Evolutionary conservation across 2,888 invertebrate genomes (phyloP).

Genomic region (Xestia sexstrigata): DNA sequence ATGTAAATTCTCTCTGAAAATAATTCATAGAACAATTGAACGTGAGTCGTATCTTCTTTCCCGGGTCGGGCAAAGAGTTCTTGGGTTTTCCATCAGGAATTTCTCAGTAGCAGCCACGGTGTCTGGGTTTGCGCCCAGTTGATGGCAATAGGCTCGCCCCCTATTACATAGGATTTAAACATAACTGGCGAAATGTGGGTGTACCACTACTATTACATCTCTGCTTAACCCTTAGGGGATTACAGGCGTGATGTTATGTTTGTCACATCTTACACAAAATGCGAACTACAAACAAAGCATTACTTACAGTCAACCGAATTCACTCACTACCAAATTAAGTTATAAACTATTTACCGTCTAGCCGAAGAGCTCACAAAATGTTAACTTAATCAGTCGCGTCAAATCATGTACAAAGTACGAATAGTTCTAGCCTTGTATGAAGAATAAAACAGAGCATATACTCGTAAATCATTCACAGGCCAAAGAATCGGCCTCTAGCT

Average conservation of each 20-base stretch:
- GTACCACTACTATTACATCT: too few relatives aligned
- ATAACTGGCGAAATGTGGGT: too few relatives aligned
- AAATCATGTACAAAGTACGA: constrained; percentile 35
- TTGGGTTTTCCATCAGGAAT: too few relatives aligned
- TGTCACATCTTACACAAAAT: neutral
- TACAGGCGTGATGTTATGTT: too few relatives aligned
- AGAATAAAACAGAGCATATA: constrained; percentile 67
- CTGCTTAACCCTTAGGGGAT: too few relatives aligned
- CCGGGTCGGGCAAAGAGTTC: too few relatives aligned
- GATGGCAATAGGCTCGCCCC: too few relatives aligned
- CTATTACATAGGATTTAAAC: too few relatives aligned
- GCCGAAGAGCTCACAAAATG: constrained; percentile 11
- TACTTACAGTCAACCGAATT: neutral
- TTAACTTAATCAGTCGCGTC: constrained; percentile 56
- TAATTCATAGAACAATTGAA: neutral
- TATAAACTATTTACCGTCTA: constrained; percentile 23
- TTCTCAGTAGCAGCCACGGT: too few relatives aligned
- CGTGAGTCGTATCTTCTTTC: too few relatives aligned
- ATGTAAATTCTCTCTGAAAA: neutral
- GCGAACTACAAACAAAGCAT: neutral
- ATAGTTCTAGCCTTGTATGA: constrained; percentile 52
- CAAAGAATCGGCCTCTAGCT: constrained; percentile 62
- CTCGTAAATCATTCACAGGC: constrained; percentile 74
- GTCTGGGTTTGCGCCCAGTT: too few relatives aligned
- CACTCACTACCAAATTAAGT: constrained; percentile 32